Conservation (phyloP, 2,888 invertebrate species). For the Eupithecia abbreviata region DNA sequence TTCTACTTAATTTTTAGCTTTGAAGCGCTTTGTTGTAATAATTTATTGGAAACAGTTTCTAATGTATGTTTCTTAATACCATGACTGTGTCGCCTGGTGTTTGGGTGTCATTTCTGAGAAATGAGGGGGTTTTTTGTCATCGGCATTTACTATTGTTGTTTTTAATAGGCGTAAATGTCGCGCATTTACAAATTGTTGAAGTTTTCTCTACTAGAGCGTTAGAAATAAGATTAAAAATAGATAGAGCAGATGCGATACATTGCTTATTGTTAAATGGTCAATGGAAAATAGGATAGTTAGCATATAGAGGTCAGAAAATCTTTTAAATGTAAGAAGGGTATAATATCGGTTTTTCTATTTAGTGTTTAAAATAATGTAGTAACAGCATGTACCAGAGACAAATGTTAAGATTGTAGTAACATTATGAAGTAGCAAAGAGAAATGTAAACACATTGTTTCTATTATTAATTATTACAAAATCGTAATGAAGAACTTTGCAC, state of each 20-base stretch:
- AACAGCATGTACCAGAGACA: background rate
- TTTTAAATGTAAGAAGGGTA: background rate
- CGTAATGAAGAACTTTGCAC: too few species aligned
- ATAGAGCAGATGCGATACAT: conserved; percentile 45
- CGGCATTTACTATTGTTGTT: conserved; percentile 46
- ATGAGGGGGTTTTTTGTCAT: conserved; percentile 27
- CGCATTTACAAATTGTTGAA: conserved; percentile 52
- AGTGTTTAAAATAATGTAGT: background rate
- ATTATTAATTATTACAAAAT: too few species aligned
- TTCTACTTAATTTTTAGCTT: conserved; percentile 39
- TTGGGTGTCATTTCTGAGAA: conserved; percentile 36
- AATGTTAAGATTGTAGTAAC: too few species aligned
- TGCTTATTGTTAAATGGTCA: background rate
- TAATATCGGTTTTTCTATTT: background rate
- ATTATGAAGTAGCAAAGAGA: too few species aligned
- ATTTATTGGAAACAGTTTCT: conserved; percentile 25
- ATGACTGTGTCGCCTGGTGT: conserved; percentile 18
- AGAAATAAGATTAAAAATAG: conserved; percentile 43
- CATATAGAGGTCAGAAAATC: background rate
- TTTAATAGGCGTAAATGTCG: conserved; percentile 30
- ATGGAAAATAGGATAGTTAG: background rate
- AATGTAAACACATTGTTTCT: too few species aligned
- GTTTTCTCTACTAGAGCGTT: conserved; percentile 45
- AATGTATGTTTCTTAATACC: conserved; percentile 27
- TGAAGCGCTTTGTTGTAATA: conserved; percentile 41